Percentiles rank a stretch among this genome's conserved stretches.
Conservation (phyloP, 1,140 invertebrate genomes). For the Adelges cooleyi region DNA sequence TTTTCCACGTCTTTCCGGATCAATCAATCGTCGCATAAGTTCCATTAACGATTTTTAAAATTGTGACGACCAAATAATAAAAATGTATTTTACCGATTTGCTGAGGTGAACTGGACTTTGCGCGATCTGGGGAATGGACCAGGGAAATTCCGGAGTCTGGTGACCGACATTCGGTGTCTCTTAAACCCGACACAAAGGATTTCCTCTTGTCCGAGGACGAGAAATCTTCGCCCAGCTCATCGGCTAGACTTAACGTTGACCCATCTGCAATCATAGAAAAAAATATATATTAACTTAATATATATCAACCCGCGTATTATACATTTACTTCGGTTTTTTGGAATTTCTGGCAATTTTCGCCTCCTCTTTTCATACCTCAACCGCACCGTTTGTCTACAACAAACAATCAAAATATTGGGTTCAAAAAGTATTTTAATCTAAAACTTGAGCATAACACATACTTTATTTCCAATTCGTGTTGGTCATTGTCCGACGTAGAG, state of each 20-base stretch:
- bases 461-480: neutral
- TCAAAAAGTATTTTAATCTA: neutral
- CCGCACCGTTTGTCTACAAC: constrained; percentile 29
- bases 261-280: constrained; percentile 19
- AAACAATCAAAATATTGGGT: neutral
- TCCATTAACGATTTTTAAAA: no score
- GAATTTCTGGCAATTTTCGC: constrained; percentile 73
- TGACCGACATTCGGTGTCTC: constrained; percentile 34
- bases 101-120: constrained; percentile 66
- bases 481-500: constrained; percentile 3
- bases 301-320: no score
- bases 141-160: constrained; percentile 76
- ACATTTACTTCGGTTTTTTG: constrained; percentile 59
- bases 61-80: no score
- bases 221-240: constrained; percentile 33
- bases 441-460: neutral
- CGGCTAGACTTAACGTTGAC: constrained; percentile 33
- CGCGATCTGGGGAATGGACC: constrained; percentile 73
- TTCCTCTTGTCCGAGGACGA: constrained; percentile 13
- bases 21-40: no score
- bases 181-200: neutral
- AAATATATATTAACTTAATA: no score
- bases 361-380: constrained; percentile 50
- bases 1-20: no score
- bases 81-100: neutral